phyloP scores from a whole-genome alignment of 2,113 vertebrate species.

The Murina feae region DNA sequence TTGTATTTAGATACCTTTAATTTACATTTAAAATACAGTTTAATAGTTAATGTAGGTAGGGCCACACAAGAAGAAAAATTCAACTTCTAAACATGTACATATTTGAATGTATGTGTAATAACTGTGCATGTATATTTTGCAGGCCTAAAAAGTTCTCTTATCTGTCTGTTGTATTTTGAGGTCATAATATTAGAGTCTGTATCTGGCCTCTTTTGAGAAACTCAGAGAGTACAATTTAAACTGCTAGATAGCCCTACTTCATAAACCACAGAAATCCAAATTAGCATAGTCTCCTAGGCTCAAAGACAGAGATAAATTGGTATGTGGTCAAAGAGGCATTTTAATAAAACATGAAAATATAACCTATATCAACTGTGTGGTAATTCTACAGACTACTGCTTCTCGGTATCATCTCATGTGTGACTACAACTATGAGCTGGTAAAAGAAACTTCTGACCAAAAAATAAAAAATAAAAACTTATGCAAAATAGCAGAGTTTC shows the following conservation, averaged over 20 bases:
- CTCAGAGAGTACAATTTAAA: slow-evolving; percentile 37
- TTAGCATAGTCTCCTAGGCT: slow-evolving; percentile 1
- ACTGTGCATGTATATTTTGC: not conserved
- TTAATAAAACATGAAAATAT: slow-evolving; percentile 41
- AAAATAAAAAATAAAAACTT: not conserved
- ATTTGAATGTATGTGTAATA: slow-evolving; percentile 4
- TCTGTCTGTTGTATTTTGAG: slow-evolving; percentile 33
- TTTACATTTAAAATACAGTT: slow-evolving; percentile 62
- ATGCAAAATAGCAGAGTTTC: not conserved
- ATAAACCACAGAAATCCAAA: slow-evolving; percentile 48
- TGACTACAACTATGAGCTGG: not conserved
- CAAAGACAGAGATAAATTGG: not conserved
- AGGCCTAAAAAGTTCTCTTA: slow-evolving; percentile 2
- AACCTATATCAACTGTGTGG: not conserved
- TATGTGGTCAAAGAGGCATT: slow-evolving; percentile 48
- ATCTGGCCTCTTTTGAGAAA: slow-evolving; percentile 32
- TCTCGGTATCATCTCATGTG: not conserved
- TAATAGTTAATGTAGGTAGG: slow-evolving; percentile 37
- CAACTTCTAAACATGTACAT: not conserved
- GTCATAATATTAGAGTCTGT: slow-evolving; percentile 19
- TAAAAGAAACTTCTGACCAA: not conserved
- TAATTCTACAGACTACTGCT: not conserved
- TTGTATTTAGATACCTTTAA: slow-evolving; percentile 64
- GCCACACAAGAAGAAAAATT: slow-evolving; percentile 63
- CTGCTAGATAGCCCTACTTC: slow-evolving; percentile 11